A percentile compares a stretch with the other conserved stretches of the same genome.
These are phyloP conservation scores for Erpornis zantholeuca DNA, from an alignment of 2,113 vertebrate species.

Conservation along the genomic window DNA sequence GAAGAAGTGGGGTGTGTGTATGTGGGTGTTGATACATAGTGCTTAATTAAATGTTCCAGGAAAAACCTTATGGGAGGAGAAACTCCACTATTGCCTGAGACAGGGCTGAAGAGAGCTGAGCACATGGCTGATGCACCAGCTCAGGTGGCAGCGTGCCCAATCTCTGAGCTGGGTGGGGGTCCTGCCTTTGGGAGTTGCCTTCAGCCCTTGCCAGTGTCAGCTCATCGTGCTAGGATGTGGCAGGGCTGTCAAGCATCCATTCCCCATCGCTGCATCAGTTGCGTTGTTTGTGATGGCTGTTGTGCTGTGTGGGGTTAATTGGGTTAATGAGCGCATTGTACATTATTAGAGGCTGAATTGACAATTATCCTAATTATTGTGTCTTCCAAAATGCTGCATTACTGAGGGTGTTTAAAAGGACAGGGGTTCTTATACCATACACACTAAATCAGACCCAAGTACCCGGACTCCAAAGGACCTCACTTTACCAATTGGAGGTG, in stretches of 20 bases:
- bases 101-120: not conserved
- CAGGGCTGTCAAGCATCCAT: not conserved
- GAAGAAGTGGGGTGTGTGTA: not conserved
- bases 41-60: conserved; percentile 33
- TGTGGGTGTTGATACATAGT: not conserved
- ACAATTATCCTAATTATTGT: conserved; percentile 40
- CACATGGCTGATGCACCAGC: not conserved
- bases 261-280: not conserved
- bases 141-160: not conserved
- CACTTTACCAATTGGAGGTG: not conserved
- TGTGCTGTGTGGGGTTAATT: conserved; percentile 39
- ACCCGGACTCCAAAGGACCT: not conserved
- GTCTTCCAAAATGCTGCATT: not conserved
- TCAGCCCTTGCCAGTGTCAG: not conserved
- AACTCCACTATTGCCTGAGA: not conserved
- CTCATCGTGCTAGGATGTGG: not conserved
- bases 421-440: not conserved
- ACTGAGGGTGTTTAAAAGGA: not conserved
- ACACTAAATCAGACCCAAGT: not conserved
- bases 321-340: conserved; percentile 27
- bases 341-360: conserved; percentile 40
- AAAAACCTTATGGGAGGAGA: not conserved
- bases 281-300: not conserved
- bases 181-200: not conserved
- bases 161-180: not conserved